Conservation (phyloP, 1,140 invertebrate species). For the Trypoxylus dichotomus region DNA sequence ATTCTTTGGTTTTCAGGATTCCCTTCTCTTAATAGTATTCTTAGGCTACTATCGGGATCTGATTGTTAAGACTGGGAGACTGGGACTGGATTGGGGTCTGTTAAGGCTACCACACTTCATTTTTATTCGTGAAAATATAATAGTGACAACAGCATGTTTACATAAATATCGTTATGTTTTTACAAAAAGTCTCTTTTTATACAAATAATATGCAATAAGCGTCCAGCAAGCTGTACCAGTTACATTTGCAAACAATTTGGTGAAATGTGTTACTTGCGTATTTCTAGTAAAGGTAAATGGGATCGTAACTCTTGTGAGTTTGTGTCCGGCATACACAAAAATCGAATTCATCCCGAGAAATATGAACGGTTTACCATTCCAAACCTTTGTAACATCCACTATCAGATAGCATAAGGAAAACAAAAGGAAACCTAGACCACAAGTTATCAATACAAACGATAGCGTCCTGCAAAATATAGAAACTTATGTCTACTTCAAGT, state of each 20-base stretch:
- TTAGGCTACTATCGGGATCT: too few relatives aligned
- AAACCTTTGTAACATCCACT: not conserved
- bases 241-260: not conserved
- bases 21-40: too few relatives aligned
- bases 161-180: not conserved
- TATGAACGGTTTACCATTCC: not conserved
- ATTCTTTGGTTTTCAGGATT: too few relatives aligned
- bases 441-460: not conserved
- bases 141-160: too few relatives aligned
- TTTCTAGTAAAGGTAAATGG: not conserved
- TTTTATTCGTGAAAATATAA: too few relatives aligned
- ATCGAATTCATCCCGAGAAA: not conserved
- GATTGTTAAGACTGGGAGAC: too few relatives aligned
- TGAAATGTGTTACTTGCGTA: not conserved
- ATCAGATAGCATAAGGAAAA: not conserved
- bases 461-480: not conserved
- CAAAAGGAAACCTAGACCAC: not conserved
- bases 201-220: not conserved
- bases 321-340: not conserved
- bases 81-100: too few relatives aligned
- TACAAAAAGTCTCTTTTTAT: not conserved
- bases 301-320: not conserved
- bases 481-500: not conserved
- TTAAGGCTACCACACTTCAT: too few relatives aligned
- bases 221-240: not conserved